Evolutionary conservation across 2,797 vertebrate species (phyloP).

Genomic region (Poeciliopsis infans): DNA sequence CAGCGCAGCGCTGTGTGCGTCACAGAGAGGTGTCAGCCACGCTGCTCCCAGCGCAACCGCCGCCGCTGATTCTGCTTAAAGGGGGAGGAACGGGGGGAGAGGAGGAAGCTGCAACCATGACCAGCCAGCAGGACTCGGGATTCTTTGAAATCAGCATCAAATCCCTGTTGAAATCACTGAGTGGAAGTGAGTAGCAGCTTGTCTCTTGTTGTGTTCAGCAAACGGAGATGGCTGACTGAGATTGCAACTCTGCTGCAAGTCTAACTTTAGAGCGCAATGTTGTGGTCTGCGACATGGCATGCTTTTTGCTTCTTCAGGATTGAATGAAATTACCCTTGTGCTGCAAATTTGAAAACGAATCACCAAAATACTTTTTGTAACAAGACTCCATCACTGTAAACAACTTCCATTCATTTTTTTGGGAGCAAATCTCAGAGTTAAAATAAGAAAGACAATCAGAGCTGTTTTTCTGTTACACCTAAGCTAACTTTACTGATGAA

Average conservation of each 20-base stretch:
- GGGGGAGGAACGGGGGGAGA: constrained; percentile 50
- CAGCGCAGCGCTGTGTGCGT: constrained; percentile 66
- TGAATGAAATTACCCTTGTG: constrained; percentile 2
- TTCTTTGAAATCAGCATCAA: constrained; percentile 99
- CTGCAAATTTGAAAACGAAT: constrained; percentile 27
- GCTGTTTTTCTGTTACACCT: not conserved
- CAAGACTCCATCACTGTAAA: constrained; percentile 10
- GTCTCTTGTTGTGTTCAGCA: constrained; percentile 44
- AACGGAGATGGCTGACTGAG: constrained; percentile 14
- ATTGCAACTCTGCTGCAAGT: constrained; percentile 29
- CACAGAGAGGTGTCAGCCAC: constrained; percentile 79
- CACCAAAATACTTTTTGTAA: constrained; percentile 19
- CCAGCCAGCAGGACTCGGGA: constrained; percentile 98
- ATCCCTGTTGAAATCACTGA: constrained; percentile 98
- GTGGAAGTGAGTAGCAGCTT: constrained; percentile 90
- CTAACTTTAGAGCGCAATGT: constrained; percentile 21
- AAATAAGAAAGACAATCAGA: constrained; percentile 8
- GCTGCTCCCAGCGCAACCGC: constrained; percentile 68
- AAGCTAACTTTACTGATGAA: constrained; percentile 20
- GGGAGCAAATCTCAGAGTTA: not conserved
- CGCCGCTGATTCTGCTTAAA: constrained; percentile 36
- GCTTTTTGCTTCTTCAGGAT: constrained; percentile 17
- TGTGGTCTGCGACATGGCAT: not conserved
- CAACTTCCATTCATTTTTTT: constrained; percentile 33
- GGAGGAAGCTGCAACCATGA: constrained; percentile 85